Conservation (phyloP, 2,888 invertebrate species). For the Agonum fuliginosum region DNA sequence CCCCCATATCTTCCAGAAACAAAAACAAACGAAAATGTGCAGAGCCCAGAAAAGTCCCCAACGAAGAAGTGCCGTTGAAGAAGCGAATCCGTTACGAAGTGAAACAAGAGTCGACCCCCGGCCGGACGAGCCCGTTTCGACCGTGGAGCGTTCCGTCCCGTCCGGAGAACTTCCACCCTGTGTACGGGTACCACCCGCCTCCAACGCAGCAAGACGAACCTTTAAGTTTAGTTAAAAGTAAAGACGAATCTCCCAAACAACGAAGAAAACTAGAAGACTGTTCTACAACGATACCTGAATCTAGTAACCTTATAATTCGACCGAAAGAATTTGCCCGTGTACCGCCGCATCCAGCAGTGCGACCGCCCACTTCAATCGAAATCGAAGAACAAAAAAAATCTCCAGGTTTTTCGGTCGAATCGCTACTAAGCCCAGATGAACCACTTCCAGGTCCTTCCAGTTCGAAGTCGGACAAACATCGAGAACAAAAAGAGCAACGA, state of each 20-base stretch:
- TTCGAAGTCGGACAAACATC: neutral
- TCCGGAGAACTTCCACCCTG: slow-evolving; percentile 68
- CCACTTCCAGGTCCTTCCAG: neutral
- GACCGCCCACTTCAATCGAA: slow-evolving; percentile 56
- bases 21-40: slow-evolving; percentile 81
- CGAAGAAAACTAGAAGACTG: slow-evolving; percentile 34
- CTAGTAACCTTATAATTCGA: slow-evolving; percentile 39
- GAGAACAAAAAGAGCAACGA: slow-evolving; percentile 80
- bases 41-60: slow-evolving; percentile 79
- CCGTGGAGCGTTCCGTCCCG: slow-evolving; percentile 78
- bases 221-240: slow-evolving; percentile 75
- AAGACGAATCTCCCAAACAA: slow-evolving; percentile 38
- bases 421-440: slow-evolving; percentile 61
- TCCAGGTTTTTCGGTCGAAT: slow-evolving; percentile 63
- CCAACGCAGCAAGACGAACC: slow-evolving; percentile 77
- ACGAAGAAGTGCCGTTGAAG: slow-evolving; percentile 75
- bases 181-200: slow-evolving; percentile 54
- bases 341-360: slow-evolving; percentile 75
- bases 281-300: slow-evolving; percentile 36
- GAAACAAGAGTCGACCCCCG: slow-evolving; percentile 68
- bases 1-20: slow-evolving; percentile 75
- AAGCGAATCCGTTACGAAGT: slow-evolving; percentile 80
- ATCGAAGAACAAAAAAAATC: slow-evolving; percentile 64
- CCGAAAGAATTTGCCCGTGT: slow-evolving; percentile 69
- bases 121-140: slow-evolving; percentile 76